Evolutionary conservation across 1,140 invertebrate species (phyloP), one percentile per base, ranked within the genome.

Genomic region (Bradysia coprophila): DNA sequence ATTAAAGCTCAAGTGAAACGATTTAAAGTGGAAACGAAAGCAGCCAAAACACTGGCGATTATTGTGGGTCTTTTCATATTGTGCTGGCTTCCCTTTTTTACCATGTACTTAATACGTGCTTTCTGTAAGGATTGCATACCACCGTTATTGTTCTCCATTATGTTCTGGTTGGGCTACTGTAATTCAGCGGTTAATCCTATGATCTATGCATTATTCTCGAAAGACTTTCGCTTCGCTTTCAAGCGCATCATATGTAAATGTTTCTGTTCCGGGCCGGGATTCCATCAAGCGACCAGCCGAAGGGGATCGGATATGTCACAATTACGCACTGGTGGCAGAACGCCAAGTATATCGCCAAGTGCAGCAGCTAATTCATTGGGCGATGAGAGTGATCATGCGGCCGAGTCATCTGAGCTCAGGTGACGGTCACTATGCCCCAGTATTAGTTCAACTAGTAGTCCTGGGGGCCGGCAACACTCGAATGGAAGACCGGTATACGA

Each of bases 91-190:
- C 81, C 82, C 2, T 87, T 88, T 59, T 92, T 91, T 61, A 68
- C 83, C 1, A 73, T 83, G 21, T 89, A 89, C 52, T 56, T 89
- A 4, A 63, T 80, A 1, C 78, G 76, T 1, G 77, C 82, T 1
- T 85, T 84, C 50, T 62, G 66, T 0, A 57, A 45, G 6, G 54
- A 54, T 21, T 66, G 68, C 34, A 63, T 68, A 2, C 69, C 67
- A 45, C 56, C 62, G 1, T 61, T 75, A 10, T 61, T 86, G 10
- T 85, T 87, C 72, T 72, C 72, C 22, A 71, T 81, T 42, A 61
- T 89, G 33, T 87, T 82, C 0, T 92, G 87, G 88, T 65, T 90
- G 24, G 87, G 78, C 1, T 90, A 88, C 76, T 75, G 87, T 42
- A 92, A 91, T 61, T 89, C 84, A 1, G 77, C 78, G 0, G 80